These are phyloP conservation scores for Drosophila saltans DNA, from an alignment of 1,140 invertebrate species.

Conservation along the genomic window DNA sequence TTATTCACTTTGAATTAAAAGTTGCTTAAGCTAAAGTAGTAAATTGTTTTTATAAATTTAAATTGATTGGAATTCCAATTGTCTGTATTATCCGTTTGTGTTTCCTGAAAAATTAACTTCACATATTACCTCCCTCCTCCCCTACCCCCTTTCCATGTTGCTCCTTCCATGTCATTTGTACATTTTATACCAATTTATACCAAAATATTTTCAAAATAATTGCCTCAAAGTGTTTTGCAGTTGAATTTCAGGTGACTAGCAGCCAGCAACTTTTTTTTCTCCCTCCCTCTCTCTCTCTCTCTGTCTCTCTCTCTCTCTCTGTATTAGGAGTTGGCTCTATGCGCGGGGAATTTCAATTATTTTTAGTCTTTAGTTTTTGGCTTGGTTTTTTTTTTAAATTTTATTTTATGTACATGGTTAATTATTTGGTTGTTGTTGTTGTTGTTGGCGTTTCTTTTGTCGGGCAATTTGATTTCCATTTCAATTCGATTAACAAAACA, in stretches of 20 bases:
- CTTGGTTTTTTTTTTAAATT: conserved; percentile 27
- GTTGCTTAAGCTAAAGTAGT: too few species aligned
- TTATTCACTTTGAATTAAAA: too few species aligned
- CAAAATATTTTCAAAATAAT: neutral
- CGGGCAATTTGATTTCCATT: conserved; percentile 65
- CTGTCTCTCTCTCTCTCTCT: too few species aligned
- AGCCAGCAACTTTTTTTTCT: neutral
- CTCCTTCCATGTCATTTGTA: neutral
- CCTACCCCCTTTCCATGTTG: too few species aligned
- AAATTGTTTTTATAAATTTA: too few species aligned
- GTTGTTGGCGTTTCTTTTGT: conserved; percentile 35
- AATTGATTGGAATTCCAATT: neutral
- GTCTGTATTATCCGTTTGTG: neutral
- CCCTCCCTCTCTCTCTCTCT: neutral
- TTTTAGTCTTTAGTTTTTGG: conserved; percentile 22
- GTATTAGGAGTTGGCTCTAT: neutral
- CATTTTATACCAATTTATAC: neutral
- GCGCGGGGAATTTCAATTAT: conserved; percentile 17
- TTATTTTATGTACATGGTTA: conserved; percentile 54
- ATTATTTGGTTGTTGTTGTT: conserved; percentile 38
- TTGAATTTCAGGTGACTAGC: neutral
- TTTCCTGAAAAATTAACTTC: neutral
- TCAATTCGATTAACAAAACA: conserved; percentile 55
- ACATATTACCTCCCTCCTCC: too few species aligned
- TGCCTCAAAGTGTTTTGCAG: conserved; percentile 6